Evolutionary conservation across 2,797 vertebrate species (phyloP).

Genomic region (Typhlichthys eigenmanni): DNA sequence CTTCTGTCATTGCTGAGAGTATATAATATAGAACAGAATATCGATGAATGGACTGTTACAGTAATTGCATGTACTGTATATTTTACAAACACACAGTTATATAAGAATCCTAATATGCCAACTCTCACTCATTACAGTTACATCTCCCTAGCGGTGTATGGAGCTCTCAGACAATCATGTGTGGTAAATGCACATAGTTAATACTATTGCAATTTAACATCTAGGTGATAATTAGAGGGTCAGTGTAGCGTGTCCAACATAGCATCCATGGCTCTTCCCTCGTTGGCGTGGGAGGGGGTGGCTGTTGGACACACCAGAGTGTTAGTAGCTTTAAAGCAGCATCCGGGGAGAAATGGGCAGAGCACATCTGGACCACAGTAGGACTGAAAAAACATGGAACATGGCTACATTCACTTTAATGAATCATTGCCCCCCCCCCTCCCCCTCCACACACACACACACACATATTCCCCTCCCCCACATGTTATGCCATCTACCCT

Average conservation of each 20-base stretch:
- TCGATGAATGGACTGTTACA: background rate
- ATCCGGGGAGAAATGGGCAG: conserved; percentile 62
- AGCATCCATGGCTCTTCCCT: conserved; percentile 31
- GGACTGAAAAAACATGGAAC: conserved; percentile 35
- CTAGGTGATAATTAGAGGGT: conserved; percentile 26
- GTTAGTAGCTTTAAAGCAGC: conserved; percentile 52
- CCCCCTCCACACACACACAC: conserved; percentile 13
- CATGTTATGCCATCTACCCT: conserved; percentile 44
- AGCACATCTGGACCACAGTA: conserved; percentile 72
- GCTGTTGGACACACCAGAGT: conserved; percentile 10
- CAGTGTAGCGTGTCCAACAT: conserved; percentile 19
- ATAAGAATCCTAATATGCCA: no score
- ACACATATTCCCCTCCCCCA: background rate
- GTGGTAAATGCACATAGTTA: conserved; percentile 26
- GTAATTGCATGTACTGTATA: no score
- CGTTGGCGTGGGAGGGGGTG: conserved; percentile 23
- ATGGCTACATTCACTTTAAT: conserved; percentile 52
- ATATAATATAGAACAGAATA: background rate
- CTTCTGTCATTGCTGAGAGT: background rate
- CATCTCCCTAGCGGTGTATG: background rate
- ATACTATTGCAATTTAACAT: conserved; percentile 28
- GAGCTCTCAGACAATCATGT: conserved; percentile 3
- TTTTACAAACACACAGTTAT: no score
- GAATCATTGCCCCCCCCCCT: conserved; percentile 50
- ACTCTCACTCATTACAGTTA: background rate